These are phyloP conservation scores for Plectus sambesii DNA, from an alignment of 1,140 invertebrate species.

Conservation along the genomic window DNA sequence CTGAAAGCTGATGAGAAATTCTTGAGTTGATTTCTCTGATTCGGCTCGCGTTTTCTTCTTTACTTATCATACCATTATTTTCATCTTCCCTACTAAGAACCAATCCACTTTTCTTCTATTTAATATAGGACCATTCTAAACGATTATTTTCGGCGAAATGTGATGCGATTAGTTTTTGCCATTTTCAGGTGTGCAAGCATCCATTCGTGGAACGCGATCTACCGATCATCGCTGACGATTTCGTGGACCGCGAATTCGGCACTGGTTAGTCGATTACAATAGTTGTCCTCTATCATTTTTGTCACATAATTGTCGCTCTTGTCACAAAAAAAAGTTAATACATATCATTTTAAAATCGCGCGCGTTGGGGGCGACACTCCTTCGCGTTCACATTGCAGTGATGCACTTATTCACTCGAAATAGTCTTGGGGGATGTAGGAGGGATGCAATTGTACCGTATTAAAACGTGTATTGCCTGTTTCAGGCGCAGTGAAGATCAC, in stretches of 20 bases:
- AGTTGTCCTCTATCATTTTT: neutral
- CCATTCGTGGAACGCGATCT: constrained; percentile 69
- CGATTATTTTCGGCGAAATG: too few relatives aligned
- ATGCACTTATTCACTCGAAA: constrained; percentile 7
- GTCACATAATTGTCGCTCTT: too few relatives aligned
- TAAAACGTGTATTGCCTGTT: constrained; percentile 21
- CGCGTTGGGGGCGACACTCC: too few relatives aligned
- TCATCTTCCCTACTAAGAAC: too few relatives aligned
- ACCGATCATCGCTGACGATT: constrained; percentile 76
- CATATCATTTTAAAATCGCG: too few relatives aligned
- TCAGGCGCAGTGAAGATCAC: constrained; percentile 94
- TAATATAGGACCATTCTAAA: too few relatives aligned
- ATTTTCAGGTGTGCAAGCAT: constrained; percentile 70
- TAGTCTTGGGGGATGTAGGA: neutral
- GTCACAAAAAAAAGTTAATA: too few relatives aligned
- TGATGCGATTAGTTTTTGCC: constrained; percentile 86
- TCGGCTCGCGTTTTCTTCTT: too few relatives aligned
- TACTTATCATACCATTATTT: too few relatives aligned
- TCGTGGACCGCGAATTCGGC: constrained; percentile 84
- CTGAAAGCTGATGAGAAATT: too few relatives aligned
- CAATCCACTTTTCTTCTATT: too few relatives aligned
- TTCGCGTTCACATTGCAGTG: constrained; percentile 2
- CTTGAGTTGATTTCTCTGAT: too few relatives aligned
- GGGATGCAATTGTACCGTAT: neutral
- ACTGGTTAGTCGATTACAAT: constrained; percentile 62